A percentile compares a stretch with the other conserved stretches of the same genome.
Evolutionary conservation across 2,113 vertebrate genomes (phyloP).

Genomic region (Malurus alboscapulatus): DNA sequence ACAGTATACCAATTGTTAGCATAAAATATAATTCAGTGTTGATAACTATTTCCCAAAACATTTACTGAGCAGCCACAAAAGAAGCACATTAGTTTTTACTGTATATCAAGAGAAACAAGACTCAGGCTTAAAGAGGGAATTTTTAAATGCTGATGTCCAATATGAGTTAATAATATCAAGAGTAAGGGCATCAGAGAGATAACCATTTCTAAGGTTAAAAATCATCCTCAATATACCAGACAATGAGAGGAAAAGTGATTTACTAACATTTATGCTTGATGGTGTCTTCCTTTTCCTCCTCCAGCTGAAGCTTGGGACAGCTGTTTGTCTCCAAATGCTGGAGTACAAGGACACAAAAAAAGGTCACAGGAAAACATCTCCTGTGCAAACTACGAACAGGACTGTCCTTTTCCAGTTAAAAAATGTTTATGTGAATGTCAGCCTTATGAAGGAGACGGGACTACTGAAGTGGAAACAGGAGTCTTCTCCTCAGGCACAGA

Average conservation of each 20-base stretch:
- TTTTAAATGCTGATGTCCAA: not conserved
- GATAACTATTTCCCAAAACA: not conserved
- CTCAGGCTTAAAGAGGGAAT: not conserved
- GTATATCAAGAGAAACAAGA: not conserved
- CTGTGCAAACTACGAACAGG: constrained; percentile 31
- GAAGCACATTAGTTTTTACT: not conserved
- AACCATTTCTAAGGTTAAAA: constrained; percentile 11
- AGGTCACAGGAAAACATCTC: constrained; percentile 53
- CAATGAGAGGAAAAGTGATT: constrained; percentile 56
- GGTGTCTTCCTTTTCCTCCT: constrained; percentile 57
- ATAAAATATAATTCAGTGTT: not conserved
- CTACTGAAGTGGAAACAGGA: constrained; percentile 41
- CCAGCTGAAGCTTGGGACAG: constrained; percentile 29
- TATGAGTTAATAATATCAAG: not conserved
- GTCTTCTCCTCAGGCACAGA: constrained; percentile 40
- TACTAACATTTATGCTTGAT: constrained; percentile 16
- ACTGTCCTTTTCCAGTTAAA: constrained; percentile 37
- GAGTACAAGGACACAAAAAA: constrained; percentile 11
- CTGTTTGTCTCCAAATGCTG: constrained; percentile 34
- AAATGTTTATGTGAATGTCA: constrained; percentile 24
- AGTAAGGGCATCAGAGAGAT: not conserved
- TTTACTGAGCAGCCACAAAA: not conserved
- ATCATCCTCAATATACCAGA: not conserved
- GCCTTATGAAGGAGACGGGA: constrained; percentile 20
- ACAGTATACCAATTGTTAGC: not conserved